Evolutionary conservation across 2,113 vertebrate species (phyloP).

Genomic region (Paraplagusia blochii): DNA sequence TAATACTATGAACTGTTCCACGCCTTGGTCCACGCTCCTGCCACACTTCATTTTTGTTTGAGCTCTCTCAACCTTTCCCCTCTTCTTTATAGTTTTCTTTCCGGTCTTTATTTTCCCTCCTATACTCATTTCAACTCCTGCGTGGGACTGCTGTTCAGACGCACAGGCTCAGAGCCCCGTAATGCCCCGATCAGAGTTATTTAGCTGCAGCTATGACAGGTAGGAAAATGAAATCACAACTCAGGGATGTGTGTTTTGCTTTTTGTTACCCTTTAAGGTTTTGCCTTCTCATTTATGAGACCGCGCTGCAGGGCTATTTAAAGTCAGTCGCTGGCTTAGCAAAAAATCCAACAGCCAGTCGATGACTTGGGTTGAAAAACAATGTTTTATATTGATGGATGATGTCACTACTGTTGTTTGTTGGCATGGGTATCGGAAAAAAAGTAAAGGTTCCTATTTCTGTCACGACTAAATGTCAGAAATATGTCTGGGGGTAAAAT

Average conservation of each 20-base stretch:
- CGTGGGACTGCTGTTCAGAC: slow-evolving; percentile 53
- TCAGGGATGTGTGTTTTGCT: slow-evolving; percentile 41
- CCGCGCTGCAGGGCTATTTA: slow-evolving; percentile 65
- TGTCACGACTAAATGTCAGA: slow-evolving; percentile 1
- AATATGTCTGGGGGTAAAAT: background rate
- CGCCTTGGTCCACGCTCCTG: slow-evolving; percentile 17
- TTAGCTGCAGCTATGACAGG: slow-evolving; percentile 63
- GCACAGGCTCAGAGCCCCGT: slow-evolving; percentile 41
- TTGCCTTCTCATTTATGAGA: slow-evolving; percentile 58
- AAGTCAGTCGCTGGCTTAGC: slow-evolving; percentile 57
- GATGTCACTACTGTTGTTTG: slow-evolving; percentile 33
- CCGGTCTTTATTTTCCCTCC: slow-evolving; percentile 19
- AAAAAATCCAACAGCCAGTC: slow-evolving; percentile 50
- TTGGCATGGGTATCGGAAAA: slow-evolving; percentile 19
- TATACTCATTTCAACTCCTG: slow-evolving; percentile 60
- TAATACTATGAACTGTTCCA: background rate
- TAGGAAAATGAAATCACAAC: slow-evolving; percentile 69
- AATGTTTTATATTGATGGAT: slow-evolving; percentile 48
- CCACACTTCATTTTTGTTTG: slow-evolving; percentile 27
- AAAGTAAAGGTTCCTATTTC: background rate
- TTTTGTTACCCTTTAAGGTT: slow-evolving; percentile 56
- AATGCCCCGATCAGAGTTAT: slow-evolving; percentile 67
- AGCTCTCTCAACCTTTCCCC: slow-evolving; percentile 9
- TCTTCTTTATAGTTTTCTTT: slow-evolving; percentile 26
- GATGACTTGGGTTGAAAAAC: slow-evolving; percentile 49